Evolutionary conservation across 2,888 invertebrate species (phyloP).

Genomic region (Zhuqinia jingwanae): DNA sequence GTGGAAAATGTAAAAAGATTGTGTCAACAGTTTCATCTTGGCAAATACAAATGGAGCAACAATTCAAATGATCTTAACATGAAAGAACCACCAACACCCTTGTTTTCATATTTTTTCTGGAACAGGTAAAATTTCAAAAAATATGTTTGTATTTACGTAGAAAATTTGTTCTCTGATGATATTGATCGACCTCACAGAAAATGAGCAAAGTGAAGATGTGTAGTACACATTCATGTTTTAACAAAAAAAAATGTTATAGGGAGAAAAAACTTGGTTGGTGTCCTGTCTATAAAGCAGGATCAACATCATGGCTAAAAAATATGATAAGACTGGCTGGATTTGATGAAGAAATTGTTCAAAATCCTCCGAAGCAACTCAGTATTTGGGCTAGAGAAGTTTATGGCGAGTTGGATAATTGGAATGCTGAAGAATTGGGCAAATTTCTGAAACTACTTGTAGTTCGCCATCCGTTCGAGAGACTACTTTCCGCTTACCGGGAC

Average conservation of each 20-base stretch:
- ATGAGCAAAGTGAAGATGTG: too few relatives aligned
- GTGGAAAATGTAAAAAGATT: slow-evolving; percentile 52
- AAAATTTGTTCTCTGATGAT: too few relatives aligned
- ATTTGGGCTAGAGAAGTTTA: slow-evolving; percentile 80
- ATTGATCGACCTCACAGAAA: too few relatives aligned
- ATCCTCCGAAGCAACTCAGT: slow-evolving; percentile 80
- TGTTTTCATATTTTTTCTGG: slow-evolving; percentile 82
- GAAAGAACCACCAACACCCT: slow-evolving; percentile 82
- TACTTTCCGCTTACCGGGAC: slow-evolving; percentile 84
- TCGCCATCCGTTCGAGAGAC: slow-evolving; percentile 84
- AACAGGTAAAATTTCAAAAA: slow-evolving; percentile 80
- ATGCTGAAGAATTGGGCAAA: slow-evolving; percentile 80
- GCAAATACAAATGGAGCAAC: slow-evolving; percentile 80
- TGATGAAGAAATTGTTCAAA: slow-evolving; percentile 80
- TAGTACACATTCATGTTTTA: too few relatives aligned
- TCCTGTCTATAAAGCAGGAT: slow-evolving; percentile 91
- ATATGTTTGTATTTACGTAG: slow-evolving; percentile 11
- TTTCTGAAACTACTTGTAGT: slow-evolving; percentile 83
- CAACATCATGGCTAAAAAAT: slow-evolving; percentile 96
- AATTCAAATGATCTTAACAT: slow-evolving; percentile 78
- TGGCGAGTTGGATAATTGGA: slow-evolving; percentile 80
- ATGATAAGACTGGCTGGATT: slow-evolving; percentile 92
- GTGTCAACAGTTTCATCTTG: slow-evolving; percentile 81
- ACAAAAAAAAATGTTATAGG: too few relatives aligned
- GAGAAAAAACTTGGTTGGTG: slow-evolving; percentile 84